Evolutionary conservation across 2,113 vertebrate genomes (phyloP).

Genomic region (Callionymus lyra): DNA sequence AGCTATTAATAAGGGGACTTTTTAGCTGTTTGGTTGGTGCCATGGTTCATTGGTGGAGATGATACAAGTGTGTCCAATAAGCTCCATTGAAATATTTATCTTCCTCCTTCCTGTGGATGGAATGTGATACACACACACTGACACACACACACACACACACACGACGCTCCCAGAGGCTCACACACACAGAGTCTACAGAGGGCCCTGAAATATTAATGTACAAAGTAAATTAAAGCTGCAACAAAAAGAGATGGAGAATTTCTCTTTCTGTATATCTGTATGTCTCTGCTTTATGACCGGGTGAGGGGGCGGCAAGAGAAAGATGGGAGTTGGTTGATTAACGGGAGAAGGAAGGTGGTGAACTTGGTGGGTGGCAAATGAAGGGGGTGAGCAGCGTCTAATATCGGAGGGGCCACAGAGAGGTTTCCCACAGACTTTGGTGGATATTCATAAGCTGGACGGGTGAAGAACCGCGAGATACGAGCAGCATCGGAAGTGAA

Average conservation of each 20-base stretch:
- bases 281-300: constrained; percentile 52
- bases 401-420: constrained; percentile 22
- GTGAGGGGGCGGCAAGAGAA: constrained; percentile 26
- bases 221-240: constrained; percentile 68
- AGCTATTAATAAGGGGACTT: no score
- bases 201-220: constrained; percentile 68
- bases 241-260: constrained; percentile 51
- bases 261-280: constrained; percentile 58
- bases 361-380: constrained; percentile 23
- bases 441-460: constrained; percentile 6
- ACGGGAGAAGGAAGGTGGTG: constrained; percentile 15
- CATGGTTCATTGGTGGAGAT: constrained; percentile 43
- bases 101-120: constrained; percentile 46
- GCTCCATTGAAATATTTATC: constrained; percentile 69
- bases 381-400: constrained; percentile 30
- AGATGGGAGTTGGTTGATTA: constrained; percentile 26
- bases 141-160: constrained; percentile 26
- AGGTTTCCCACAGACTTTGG: constrained; percentile 10
- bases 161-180: constrained; percentile 46
- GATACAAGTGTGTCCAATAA: constrained; percentile 66
- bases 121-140: constrained; percentile 36
- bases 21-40: constrained; percentile 6
- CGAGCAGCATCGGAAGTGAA: not conserved
- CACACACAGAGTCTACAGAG: constrained; percentile 52
- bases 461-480: constrained; percentile 1